Base-by-base conservation (phyloP, 2,797 vertebrate species). In the Bovichtus diacanthus region DNA sequence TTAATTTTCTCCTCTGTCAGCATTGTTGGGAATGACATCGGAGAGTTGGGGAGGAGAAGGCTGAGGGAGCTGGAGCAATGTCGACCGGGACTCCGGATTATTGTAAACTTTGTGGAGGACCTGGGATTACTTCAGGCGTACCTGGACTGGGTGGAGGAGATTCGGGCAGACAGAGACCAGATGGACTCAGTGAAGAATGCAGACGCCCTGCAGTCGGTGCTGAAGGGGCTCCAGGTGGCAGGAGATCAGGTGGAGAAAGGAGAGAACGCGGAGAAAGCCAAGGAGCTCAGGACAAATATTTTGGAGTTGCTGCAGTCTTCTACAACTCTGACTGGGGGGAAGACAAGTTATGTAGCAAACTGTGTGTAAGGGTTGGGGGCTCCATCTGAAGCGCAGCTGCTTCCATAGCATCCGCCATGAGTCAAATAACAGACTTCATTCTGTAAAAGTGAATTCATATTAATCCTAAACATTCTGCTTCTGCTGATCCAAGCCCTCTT, bases 101-200 rank as follows among this genome's bases (percentile, higher is more conserved):
- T 95, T 53, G 87, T 86, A 50, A 88, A 90, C 70, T 94, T 95
- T 67, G 85, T 87, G 41, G 90, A 93, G 6, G 93, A 95, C 77
- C 78, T 89, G 44, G 90, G 88, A 1, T 82, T 93, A 47, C 84
- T 94, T 34, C 89, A 94, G 71, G 91, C 93, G 8, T 94, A 93
- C 66, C 60, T 95, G 90, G 92, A 90, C 82, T 94, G 92, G 93
- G 93, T 93, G 76, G 90, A 94, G 29, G 92, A 95, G 86, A 89
- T 94, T n/a, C 81, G 13, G 31, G 81, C 38, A 0, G 93, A 95
- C 66, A 87, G 49, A 9, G 89, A 93, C 56, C 93, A 94, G 81
- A 92, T 94, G 91, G 93, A 94, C 41, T 93, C 93, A 0, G 90
- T 94, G 67, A 94, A 88, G 78, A 94, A 94, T 2, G 93, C 74